Evolutionary conservation across 2,888 invertebrate genomes (phyloP).

Genomic region (Notodonta dromedarius): DNA sequence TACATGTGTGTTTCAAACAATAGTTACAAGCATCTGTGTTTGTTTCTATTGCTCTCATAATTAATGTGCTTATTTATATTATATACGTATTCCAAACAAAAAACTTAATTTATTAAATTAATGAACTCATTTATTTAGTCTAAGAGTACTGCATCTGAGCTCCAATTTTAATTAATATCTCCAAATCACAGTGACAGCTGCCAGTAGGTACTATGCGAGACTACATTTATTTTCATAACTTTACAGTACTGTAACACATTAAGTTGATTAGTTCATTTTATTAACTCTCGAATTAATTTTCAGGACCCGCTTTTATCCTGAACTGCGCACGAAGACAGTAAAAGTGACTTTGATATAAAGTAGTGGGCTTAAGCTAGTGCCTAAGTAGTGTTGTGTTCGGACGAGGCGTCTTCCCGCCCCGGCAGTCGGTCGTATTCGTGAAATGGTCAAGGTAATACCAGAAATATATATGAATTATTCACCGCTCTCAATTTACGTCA

Average conservation of each 20-base stretch:
- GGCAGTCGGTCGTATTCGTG: constrained; percentile 72
- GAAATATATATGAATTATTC: constrained; percentile 73
- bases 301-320: constrained; percentile 78
- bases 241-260: constrained; percentile 23
- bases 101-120: background rate
- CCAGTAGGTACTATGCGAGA: constrained; percentile 7
- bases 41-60: no score
- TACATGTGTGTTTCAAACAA: no score
- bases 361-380: constrained; percentile 65
- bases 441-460: constrained; percentile 83
- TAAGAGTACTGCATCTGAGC: constrained; percentile 27
- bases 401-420: constrained; percentile 57
- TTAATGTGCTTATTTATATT: no score
- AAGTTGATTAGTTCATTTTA: constrained; percentile 46
- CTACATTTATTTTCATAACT: constrained; percentile 30
- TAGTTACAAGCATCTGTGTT: no score
- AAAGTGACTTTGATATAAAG: constrained; percentile 60
- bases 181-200: constrained; percentile 34
- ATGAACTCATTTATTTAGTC: constrained; percentile 10
- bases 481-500: constrained; percentile 70
- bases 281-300: constrained; percentile 68
- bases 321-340: constrained; percentile 71
- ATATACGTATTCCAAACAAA: background rate
- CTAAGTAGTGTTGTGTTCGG: constrained; percentile 57
- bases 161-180: constrained; percentile 23